Conservation (phyloP, 2,113 vertebrate genomes). For the Sinocyclocheilus rhinocerous region DNA sequence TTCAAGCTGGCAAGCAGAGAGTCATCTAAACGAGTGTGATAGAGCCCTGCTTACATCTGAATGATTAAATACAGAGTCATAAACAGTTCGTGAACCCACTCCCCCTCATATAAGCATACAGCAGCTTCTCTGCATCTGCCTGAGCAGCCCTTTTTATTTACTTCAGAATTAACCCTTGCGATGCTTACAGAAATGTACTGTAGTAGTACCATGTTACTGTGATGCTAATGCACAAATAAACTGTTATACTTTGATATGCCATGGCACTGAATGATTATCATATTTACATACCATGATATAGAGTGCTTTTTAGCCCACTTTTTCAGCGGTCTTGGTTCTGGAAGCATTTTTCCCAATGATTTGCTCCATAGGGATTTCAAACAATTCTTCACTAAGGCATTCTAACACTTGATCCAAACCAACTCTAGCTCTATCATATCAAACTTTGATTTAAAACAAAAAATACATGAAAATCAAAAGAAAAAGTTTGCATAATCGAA, state of each 20-base stretch:
- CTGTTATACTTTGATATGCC: not conserved
- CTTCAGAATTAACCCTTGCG: not conserved
- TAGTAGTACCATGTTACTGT: not conserved
- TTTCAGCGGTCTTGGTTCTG: not conserved
- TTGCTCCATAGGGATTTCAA: not conserved
- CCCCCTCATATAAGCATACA: not conserved
- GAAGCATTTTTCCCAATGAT: not conserved
- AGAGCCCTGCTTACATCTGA: constrained; percentile 32
- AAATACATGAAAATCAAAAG: too few relatives aligned
- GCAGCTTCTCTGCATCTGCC: constrained; percentile 9
- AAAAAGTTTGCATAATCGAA: too few relatives aligned
- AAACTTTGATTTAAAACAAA: too few relatives aligned
- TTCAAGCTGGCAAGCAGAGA: not conserved
- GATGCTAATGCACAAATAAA: not conserved
- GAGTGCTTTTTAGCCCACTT: not conserved
- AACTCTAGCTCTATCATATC: not conserved
- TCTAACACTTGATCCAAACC: not conserved
- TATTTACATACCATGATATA: not conserved
- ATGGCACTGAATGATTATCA: not conserved
- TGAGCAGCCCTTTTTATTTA: constrained; percentile 1
- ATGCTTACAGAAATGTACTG: not conserved
- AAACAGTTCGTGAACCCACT: constrained; percentile 25
- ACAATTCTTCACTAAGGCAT: not conserved
- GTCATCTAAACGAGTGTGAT: constrained; percentile 16
- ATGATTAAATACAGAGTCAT: not conserved